Evolutionary conservation across 2,113 vertebrate species (phyloP).

Genomic region (Mellivora capensis): DNA sequence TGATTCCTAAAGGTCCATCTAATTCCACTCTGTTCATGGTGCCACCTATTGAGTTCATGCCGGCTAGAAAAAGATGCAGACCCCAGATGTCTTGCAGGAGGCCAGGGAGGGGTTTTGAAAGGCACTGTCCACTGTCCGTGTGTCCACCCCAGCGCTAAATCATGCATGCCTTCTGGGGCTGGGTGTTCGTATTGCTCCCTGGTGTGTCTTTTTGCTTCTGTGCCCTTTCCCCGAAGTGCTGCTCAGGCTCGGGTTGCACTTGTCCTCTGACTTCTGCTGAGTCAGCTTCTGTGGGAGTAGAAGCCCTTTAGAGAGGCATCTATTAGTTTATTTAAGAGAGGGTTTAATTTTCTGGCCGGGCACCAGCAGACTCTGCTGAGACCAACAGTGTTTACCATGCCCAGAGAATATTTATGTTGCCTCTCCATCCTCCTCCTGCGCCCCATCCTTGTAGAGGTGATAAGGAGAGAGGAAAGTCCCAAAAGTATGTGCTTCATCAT

Average conservation of each 20-base stretch:
- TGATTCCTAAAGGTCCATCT: neutral
- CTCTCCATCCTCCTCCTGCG: neutral
- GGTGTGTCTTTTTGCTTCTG: neutral
- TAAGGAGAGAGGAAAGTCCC: neutral
- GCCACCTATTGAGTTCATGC: neutral
- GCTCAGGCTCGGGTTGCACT: neutral
- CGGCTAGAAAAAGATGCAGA: neutral
- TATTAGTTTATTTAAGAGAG: conserved; percentile 21
- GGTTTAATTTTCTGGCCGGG: neutral
- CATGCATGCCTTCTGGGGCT: neutral
- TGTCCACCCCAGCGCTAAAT: neutral
- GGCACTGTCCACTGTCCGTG: neutral
- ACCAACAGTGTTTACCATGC: neutral
- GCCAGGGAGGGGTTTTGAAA: neutral
- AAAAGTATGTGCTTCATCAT: neutral
- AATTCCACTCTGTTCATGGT: neutral
- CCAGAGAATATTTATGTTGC: neutral
- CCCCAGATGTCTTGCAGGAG: neutral
- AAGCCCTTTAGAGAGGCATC: neutral
- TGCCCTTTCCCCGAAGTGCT: neutral
- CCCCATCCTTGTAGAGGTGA: neutral
- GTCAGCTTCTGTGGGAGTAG: neutral
- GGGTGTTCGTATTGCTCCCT: neutral
- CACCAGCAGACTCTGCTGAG: neutral
- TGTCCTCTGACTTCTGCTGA: neutral